Evolutionary conservation across 2,888 invertebrate genomes (phyloP), one percentile per base, ranked within the genome.

Genomic region (Mythimna impura): DNA sequence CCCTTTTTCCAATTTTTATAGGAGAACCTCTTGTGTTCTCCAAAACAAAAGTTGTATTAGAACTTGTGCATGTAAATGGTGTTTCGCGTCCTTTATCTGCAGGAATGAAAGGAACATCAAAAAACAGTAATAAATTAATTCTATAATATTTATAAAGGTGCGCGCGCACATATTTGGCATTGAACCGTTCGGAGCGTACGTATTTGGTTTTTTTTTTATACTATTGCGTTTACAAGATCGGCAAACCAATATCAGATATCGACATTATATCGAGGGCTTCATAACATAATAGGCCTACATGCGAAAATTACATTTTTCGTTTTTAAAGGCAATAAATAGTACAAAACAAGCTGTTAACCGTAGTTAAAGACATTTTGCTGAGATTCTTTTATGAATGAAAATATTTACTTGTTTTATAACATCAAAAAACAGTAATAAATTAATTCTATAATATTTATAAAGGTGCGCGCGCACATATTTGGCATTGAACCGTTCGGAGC

Each of bases 41-140:
- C 57, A 67, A 30, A 30, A 12, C 14, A 17, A 17, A 47, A 47
- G 40, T 30, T 40, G 1, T 57, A 67, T 36, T 50, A 20, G 67
- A 50, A 67, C 57, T 66, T 22, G 40, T 67, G 40, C 57, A 74
- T 34, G 52, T 43, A n/a, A 9, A 54, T 77, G 20, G 12, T 30
- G 52, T 70, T 43, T 30, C 30, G 2, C 54, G 17, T 30, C 54
- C 54, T 22, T 43, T 22, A 77, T 60, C 74, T 74, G 52, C 12
- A 47, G 22, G 43, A 60, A 34, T 34, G 8, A 69, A 75, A 8
- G 17, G 3, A 54, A 62, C 10, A 40, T 36, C 0, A 62, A 43
- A 43, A 22, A 34, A 40, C 22, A 34, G 17, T 4, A 43, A 55
- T 43, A 0, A 30, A 14, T 50, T 1, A 52, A 76, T n/a, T 22